These are phyloP conservation scores for Leptinotarsa tumamoca DNA, from an alignment of 2,888 invertebrate genomes.

Conservation along the genomic window DNA sequence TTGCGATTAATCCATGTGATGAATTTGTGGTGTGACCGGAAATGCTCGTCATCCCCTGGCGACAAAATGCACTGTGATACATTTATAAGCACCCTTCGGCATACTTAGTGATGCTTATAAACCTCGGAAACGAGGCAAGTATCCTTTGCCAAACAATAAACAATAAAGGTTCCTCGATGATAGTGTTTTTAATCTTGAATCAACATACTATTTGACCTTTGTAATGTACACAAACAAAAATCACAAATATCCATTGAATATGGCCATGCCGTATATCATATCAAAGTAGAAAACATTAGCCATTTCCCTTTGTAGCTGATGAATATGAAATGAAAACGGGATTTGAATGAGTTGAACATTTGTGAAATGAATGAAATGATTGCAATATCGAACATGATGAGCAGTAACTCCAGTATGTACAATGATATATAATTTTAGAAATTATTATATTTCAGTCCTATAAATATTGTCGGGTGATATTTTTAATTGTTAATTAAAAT, in stretches of 20 bases:
- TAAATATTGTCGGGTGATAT: too few species aligned
- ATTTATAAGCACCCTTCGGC: slow-evolving; percentile 15
- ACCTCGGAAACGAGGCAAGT: neutral
- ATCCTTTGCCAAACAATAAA: neutral
- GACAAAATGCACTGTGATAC: slow-evolving; percentile 11
- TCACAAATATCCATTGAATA: slow-evolving; percentile 9
- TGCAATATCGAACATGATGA: too few species aligned
- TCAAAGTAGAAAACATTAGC: slow-evolving; percentile 7
- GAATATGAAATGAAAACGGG: neutral
- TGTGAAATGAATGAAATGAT: neutral
- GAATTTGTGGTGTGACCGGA: slow-evolving; percentile 21
- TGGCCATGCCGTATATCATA: neutral
- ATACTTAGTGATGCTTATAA: slow-evolving; percentile 12
- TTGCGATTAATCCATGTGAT: slow-evolving; percentile 14
- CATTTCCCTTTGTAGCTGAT: neutral
- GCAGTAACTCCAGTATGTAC: too few species aligned
- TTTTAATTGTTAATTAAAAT: too few species aligned
- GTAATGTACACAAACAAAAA: slow-evolving; percentile 5
- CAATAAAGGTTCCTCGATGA: neutral
- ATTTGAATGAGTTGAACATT: neutral
- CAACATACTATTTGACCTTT: neutral
- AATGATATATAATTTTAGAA: too few species aligned
- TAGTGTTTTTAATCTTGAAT: neutral
- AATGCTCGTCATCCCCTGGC: slow-evolving; percentile 13
- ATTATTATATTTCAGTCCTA: too few species aligned